phyloP scores from a whole-genome alignment of 2,113 vertebrate genomes.

The Menidia beryllina region DNA sequence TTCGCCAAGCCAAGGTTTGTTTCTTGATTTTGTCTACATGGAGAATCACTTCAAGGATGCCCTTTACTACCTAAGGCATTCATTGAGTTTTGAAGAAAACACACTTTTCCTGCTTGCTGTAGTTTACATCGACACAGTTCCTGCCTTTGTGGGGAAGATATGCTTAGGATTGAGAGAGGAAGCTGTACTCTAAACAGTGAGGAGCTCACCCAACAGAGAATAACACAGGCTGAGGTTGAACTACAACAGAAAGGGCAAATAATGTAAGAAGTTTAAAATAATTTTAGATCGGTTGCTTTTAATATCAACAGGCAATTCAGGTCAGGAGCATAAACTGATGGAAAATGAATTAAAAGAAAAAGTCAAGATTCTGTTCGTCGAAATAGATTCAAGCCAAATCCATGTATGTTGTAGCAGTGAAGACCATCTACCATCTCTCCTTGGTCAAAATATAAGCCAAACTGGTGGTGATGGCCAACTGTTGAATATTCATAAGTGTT shows the following conservation, averaged over 20 bases:
- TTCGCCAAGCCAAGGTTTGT: constrained; percentile 24
- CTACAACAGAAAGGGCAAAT: background rate
- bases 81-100: constrained; percentile 59
- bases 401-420: constrained; percentile 18
- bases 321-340: background rate
- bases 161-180: constrained; percentile 60
- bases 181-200: constrained; percentile 52
- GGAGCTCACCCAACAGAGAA: constrained; percentile 30
- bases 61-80: constrained; percentile 65
- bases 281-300: background rate
- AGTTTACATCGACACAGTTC: constrained; percentile 64
- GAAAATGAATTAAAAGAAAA: background rate
- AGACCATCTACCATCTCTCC: constrained; percentile 12
- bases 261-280: background rate
- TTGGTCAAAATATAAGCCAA: constrained; percentile 46
- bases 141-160: constrained; percentile 69
- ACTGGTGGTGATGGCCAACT: constrained; percentile 44
- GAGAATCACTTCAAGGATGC: constrained; percentile 43
- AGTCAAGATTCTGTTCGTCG: background rate
- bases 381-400: background rate
- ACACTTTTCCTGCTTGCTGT: constrained; percentile 54
- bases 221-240: background rate
- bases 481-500: constrained; percentile 79
- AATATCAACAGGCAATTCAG: background rate
- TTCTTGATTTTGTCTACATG: constrained; percentile 41